Percentiles rank a stretch among this genome's conserved stretches.
Evolutionary conservation across 2,888 invertebrate species (phyloP).

Genomic region (Lypha dubia): DNA sequence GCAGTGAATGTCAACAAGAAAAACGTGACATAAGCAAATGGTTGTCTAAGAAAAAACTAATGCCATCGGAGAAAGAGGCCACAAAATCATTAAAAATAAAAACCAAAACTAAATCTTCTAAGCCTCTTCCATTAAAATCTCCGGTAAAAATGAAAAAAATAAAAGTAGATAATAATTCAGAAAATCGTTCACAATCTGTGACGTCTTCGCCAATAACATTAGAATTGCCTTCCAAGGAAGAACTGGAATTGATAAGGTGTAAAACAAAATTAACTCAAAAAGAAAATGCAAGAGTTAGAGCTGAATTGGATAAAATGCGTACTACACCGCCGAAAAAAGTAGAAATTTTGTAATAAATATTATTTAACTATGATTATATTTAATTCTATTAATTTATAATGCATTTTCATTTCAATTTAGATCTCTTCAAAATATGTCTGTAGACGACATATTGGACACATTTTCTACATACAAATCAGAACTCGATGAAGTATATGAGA

Average conservation of each 20-base stretch:
- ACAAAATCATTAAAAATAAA: constrained; percentile 13
- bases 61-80: background rate
- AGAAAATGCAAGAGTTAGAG: constrained; percentile 65
- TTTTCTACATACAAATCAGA: constrained; percentile 61
- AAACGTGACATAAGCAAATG: constrained; percentile 57
- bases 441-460: constrained; percentile 58
- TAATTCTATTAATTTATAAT: background rate
- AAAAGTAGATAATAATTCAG: constrained; percentile 1
- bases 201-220: constrained; percentile 24
- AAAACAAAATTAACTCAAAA: constrained; percentile 59
- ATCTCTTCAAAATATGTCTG: constrained; percentile 60
- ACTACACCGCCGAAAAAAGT: constrained; percentile 66
- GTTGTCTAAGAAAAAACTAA: constrained; percentile 63
- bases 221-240: constrained; percentile 62
- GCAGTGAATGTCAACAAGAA: constrained; percentile 60
- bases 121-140: constrained; percentile 8
- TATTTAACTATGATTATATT: background rate
- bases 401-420: constrained; percentile 36
- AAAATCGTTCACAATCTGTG: background rate
- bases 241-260: constrained; percentile 53
- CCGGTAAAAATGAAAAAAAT: constrained; percentile 16
- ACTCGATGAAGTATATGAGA: constrained; percentile 67
- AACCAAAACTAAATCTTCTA: constrained; percentile 17
- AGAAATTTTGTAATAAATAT: constrained; percentile 67
- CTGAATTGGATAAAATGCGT: constrained; percentile 63